Evolutionary conservation across 2,113 vertebrate species (phyloP), one percentile per base, ranked within the genome.

Genomic region (Mustelus asterias): DNA sequence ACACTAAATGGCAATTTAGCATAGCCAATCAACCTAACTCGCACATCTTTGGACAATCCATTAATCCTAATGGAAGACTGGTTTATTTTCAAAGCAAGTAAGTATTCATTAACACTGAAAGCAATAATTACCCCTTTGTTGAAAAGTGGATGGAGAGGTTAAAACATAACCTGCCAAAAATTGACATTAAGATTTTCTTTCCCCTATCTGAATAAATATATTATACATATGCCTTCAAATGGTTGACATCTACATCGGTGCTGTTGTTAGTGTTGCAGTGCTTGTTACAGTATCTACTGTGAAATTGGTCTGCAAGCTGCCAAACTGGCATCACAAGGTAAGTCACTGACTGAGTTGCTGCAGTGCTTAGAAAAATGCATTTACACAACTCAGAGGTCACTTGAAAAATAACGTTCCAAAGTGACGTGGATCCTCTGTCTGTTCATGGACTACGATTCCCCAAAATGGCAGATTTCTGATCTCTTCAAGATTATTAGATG

Each of bases 61-160:
- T 54, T 95, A 48, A 95, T 54, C 67, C 44, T 18, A 37, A 63
- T 93, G 89, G 94, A 95, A 69, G 69, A 54, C 41, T 95, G 20
- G 65, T 48, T 44, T 33, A 41, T 72, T 67, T 72, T 69, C 94
- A 95, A 93, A 93, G n/a, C 37, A 76, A 54, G 26, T 44, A 83
- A 6, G 7, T 33, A 26, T 37, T 93, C n/a, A 63, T 37, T 93
- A 93, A 93, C 60, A 67, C 89, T 93, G 89, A 93, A 65, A 93
- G n/a, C 60, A 67, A 65, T 93, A 67, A 93, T 93, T 33, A 93
- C 37, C 18, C 33, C 58, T 93, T 93, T 93, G 60, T 93, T 93
- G 63, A 65, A 18, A 93, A 93, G 16, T 14, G 60, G 58, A 37
- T 67, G 24, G 24, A 37, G 14, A 63, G 88, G 33, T 7, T 92